Base-by-base conservation (phyloP, 2,113 vertebrate genomes). In the Puffinus mauretanicus region DNA sequence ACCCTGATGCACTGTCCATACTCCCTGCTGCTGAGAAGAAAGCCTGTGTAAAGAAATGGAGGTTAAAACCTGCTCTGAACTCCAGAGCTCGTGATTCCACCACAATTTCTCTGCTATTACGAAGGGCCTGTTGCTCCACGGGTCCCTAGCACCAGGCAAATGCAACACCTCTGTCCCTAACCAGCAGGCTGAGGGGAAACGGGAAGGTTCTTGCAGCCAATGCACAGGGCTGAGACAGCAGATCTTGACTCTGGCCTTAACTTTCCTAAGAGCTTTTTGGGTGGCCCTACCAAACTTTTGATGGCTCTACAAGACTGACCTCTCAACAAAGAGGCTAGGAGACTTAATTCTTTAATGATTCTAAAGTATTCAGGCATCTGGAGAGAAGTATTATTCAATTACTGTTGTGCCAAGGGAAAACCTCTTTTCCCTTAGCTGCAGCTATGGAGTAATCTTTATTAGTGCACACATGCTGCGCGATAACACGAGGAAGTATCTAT, bases 351-450 rank as follows among this genome's bases (percentile, higher is more conserved):
- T 70, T 81, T 90, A 94, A 91, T 47, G 91, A 94, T 52, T 61
- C 70, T 87, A 4, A 95, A 97, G 78, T 49, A 91, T 58, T 88
- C 94, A 70, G 86, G 70, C 95, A 94, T 95, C 93, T 94, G 86
- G 91, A 95, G 94, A 93, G 70, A 95, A 73, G 81, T 7, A 84
- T 72, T 94, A 92, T 95, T 94, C 88, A 94, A 97, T 96, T 96
- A 95, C 61, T 65, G 66, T 40, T 67, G 72, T 72, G 87, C 85
- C 93, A 80, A 94, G 92, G 92, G 94, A 94, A 94, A 94, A 88
- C 55, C 70, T 93, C 94, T 96, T 89, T 90, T 91, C 93, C 89
- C 89, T 80, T 66, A 85, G 91, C 86, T 82, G 91, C 82, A 89
- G 69, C 78, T 13, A 51, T 29, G 86, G 82, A 85, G 91, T 32